phyloP scores from a whole-genome alignment of 1,140 invertebrate species.

The Drosophila quadrilineata region DNA sequence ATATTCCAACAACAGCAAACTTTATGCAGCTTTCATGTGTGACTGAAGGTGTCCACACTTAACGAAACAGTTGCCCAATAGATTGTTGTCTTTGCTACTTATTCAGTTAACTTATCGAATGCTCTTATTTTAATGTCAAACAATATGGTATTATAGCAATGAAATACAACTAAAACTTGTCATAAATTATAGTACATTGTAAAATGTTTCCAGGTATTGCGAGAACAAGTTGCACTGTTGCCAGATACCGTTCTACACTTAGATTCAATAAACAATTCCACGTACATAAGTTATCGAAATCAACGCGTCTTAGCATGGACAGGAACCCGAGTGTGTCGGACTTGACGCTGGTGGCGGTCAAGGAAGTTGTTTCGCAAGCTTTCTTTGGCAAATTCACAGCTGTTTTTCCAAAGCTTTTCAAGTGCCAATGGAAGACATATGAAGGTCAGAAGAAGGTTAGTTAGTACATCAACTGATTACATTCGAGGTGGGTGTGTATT shows the following conservation, averaged over 20 bases:
- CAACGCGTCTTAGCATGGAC: constrained; percentile 37
- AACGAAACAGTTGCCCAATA: background rate
- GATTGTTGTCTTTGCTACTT: no score
- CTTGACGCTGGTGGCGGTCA: constrained; percentile 39
- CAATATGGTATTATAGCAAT: no score
- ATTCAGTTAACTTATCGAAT: no score
- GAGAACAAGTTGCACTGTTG: no score
- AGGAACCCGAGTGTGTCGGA: constrained; percentile 30
- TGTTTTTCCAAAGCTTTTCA: constrained; percentile 74
- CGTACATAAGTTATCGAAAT: no score
- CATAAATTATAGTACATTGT: no score
- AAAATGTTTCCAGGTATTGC: no score
- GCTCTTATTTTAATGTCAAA: no score
- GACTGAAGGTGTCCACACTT: constrained; percentile 11
- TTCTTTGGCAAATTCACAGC: constrained; percentile 64
- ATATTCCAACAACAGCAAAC: background rate
- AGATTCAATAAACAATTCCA: no score
- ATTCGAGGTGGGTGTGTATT: constrained; percentile 63
- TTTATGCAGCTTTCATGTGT: background rate
- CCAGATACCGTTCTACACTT: no score
- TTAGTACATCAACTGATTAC: constrained; percentile 58
- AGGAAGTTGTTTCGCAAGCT: constrained; percentile 47
- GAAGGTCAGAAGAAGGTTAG: constrained; percentile 79
- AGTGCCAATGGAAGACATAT: constrained; percentile 69
- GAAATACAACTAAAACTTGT: no score